Percentiles rank a stretch among this genome's conserved stretches.
Evolutionary conservation across 2,113 vertebrate species (phyloP).

Genomic region (Cyprinus carpio): DNA sequence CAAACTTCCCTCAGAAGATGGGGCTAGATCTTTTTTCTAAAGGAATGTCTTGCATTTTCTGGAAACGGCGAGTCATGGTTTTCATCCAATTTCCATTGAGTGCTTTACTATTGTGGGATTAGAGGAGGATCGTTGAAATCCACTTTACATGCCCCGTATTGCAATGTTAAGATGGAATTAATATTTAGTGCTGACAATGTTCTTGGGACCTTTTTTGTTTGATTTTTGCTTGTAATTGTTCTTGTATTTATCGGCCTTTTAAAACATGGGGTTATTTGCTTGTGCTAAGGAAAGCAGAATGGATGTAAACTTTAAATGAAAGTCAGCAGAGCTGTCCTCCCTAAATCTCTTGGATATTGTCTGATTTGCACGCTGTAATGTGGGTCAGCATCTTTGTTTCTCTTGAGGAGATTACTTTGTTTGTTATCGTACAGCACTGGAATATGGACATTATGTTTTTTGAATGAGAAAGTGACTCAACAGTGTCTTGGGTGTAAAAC

Average conservation of each 20-base stretch:
- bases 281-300: background rate
- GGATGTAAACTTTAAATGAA: background rate
- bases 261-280: background rate
- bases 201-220: background rate
- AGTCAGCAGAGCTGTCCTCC: background rate
- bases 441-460: background rate
- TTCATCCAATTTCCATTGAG: background rate
- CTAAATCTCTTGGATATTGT: background rate
- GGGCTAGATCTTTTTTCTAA: background rate
- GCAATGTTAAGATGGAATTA: background rate
- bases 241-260: background rate
- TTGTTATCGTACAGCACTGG: background rate
- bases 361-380: background rate
- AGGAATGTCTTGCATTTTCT: background rate
- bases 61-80: too few species aligned
- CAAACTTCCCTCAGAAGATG: background rate
- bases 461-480: background rate
- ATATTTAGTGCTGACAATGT: background rate
- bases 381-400: background rate
- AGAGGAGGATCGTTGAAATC: background rate
- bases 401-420: background rate
- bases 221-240: background rate
- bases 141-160: background rate
- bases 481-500: constrained; percentile 1
- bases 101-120: background rate